Base-by-base conservation (phyloP, 1,140 invertebrate genomes). In the Laupala kohalensis region DNA sequence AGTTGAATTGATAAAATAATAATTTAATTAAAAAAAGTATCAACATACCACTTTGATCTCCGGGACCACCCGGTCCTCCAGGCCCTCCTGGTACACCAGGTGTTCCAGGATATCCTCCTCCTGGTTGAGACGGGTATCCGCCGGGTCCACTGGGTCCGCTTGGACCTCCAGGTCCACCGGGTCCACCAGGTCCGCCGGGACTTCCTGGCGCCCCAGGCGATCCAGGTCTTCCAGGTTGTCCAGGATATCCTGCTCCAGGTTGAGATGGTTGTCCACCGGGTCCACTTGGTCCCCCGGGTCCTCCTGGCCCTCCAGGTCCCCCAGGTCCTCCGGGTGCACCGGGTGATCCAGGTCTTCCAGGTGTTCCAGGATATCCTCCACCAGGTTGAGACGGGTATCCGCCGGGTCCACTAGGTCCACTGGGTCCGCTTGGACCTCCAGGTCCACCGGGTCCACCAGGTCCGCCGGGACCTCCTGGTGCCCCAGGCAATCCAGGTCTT, bases 361-460 rank as follows among this genome's bases (percentile, higher is more conserved):
- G n/a, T n/a, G n/a, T n/a, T n/a, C n/a, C n/a, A n/a, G n/a, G n/a
- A n/a, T n/a, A n/a, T n/a, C n/a, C n/a, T n/a, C n/a, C n/a, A n/a
- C n/a, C n/a, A 12, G 69, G 62, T 70, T 27, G 19, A 12, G 6
- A 13, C 23, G 67, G 67, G 27, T 29, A 69, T 2, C n/a, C 25
- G 23, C 67, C 67, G 2, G 67, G 67, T 0, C 26, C 26, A 19
- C 6, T 6, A 12, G 67, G 67, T 23, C 72, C 75, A 69, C 74
- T 74, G 23, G 83, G 86, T 63, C 79, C 79, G 37, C 80, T 79
- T 75, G 86, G 86, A 62, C 29, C 81, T 19, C 76, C 76, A 64
- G 89, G 89, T 29, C 69, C 71, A 69, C 79, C 79, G 28, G 89
- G 88, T 73, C 71, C 75, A 71, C 74, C 79, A 69, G 88, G 88